Percentiles rank a stretch among this genome's conserved stretches.
These are phyloP conservation scores for Drosophila rubida DNA, from an alignment of 2,888 invertebrate species.

Conservation along the genomic window DNA sequence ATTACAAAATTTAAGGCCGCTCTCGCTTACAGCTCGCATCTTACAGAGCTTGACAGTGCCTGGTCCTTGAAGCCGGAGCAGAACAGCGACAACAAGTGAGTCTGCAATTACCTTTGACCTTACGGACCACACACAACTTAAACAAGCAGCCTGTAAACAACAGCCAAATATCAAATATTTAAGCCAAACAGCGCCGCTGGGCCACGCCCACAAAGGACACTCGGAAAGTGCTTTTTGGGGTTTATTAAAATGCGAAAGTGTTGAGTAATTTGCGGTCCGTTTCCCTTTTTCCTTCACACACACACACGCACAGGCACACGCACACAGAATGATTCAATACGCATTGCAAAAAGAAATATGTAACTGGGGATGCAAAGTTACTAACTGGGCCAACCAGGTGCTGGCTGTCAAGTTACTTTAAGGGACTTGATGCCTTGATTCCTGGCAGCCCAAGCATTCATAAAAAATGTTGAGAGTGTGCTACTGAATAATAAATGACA, in stretches of 20 bases:
- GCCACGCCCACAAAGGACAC: constrained; percentile 34
- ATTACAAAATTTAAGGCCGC: constrained; percentile 38
- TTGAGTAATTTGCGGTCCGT: constrained; percentile 61
- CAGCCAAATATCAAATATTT: constrained; percentile 57
- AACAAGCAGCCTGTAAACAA: constrained; percentile 18
- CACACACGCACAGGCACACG: neutral
- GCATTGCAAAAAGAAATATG: neutral
- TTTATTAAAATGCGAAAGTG: constrained; percentile 57
- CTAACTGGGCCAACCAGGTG: neutral
- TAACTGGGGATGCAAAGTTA: neutral
- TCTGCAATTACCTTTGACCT: constrained; percentile 62
- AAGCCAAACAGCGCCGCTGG: constrained; percentile 25
- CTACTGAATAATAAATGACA: no score
- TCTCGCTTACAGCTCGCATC: neutral
- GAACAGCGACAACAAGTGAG: constrained; percentile 8
- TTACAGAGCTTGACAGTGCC: constrained; percentile 33
- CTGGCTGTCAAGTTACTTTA: neutral
- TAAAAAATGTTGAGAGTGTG: no score
- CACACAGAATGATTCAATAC: neutral
- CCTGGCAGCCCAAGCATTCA: no score
- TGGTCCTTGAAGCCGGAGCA: neutral
- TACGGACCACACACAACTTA: constrained; percentile 14
- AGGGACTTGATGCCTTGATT: no score
- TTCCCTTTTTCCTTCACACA: neutral
- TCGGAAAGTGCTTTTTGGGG: constrained; percentile 36